These are phyloP conservation scores for Conops quadrifasciatus DNA, from an alignment of 2,888 invertebrate species.

Conservation along the genomic window DNA sequence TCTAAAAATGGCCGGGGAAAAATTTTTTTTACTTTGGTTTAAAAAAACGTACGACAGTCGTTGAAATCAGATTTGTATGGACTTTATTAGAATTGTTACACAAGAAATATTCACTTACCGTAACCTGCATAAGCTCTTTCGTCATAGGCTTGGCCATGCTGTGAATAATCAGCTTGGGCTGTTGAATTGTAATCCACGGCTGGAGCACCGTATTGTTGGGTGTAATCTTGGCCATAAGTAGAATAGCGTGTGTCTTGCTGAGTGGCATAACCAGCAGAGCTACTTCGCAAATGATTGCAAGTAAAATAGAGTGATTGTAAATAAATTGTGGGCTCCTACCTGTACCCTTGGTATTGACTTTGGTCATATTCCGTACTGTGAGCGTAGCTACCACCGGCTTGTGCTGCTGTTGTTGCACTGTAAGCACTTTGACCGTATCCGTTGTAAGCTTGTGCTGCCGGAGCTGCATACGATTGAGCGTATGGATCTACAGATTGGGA, in stretches of 20 bases:
- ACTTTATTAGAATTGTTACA: too few relatives aligned
- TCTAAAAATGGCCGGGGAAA: too few relatives aligned
- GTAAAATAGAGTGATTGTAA: constrained; percentile 7
- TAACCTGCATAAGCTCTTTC: constrained; percentile 64
- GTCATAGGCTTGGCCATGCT: constrained; percentile 59
- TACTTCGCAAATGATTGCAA: constrained; percentile 39
- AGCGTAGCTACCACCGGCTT: constrained; percentile 58
- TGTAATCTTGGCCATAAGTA: constrained; percentile 63
- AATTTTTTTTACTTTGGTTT: too few relatives aligned
- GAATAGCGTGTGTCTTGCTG: constrained; percentile 64
- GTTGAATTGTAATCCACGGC: constrained; percentile 64
- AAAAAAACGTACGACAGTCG: not conserved
- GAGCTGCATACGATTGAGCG: constrained; percentile 60
- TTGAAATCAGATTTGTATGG: too few relatives aligned
- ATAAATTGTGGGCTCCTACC: constrained; percentile 47
- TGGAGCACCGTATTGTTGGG: constrained; percentile 63
- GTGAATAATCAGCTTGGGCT: constrained; percentile 63
- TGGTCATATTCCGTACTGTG: constrained; percentile 62
- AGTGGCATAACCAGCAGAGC: constrained; percentile 58
- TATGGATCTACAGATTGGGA: constrained; percentile 63
- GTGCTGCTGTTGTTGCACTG: constrained; percentile 51
- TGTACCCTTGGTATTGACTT: constrained; percentile 64
- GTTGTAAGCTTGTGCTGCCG: constrained; percentile 60
- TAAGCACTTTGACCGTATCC: constrained; percentile 60
- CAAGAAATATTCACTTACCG: constrained; percentile 58